Percentiles rank a stretch among this genome's conserved stretches.
phyloP scores from a whole-genome alignment of 2,797 vertebrate species.

The Epinephelus coioides region DNA sequence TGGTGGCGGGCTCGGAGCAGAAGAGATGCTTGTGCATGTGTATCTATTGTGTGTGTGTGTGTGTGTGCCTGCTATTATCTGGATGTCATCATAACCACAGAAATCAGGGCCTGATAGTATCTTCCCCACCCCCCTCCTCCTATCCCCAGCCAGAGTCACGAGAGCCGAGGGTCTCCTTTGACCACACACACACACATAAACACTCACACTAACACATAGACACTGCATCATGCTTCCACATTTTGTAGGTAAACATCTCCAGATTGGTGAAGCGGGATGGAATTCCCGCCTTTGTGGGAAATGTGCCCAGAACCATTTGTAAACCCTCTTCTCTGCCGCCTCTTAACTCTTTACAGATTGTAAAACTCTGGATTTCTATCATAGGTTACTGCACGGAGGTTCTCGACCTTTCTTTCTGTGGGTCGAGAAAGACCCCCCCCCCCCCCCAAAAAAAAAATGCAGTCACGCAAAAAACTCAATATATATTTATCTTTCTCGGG shows the following conservation, averaged over 20 bases:
- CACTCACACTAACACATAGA: conserved; percentile 58
- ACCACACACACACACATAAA: conserved; percentile 83
- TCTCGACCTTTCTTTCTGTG: conserved; percentile 49
- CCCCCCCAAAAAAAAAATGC: conserved; percentile 33
- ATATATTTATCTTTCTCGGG: conserved; percentile 36
- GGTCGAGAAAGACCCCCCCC: conserved; percentile 33
- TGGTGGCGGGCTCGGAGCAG: conserved; percentile 49
- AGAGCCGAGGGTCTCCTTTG: conserved; percentile 85
- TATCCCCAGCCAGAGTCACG: conserved; percentile 83
- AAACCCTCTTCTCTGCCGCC: conserved; percentile 73
- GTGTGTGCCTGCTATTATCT: conserved; percentile 74
- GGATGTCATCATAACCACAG: conserved; percentile 87
- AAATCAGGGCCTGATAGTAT: conserved; percentile 87
- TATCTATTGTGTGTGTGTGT: conserved; percentile 31
- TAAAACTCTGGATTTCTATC: conserved; percentile 78
- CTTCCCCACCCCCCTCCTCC: conserved; percentile 80
- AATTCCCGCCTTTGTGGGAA: conserved; percentile 81
- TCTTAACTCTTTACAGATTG: conserved; percentile 83
- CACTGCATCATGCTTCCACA: conserved; percentile 71
- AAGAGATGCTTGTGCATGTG: conserved; percentile 52
- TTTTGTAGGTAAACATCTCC: conserved; percentile 87
- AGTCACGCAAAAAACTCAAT: conserved; percentile 38
- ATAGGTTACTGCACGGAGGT: conserved; percentile 67
- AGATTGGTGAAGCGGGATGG: conserved; percentile 82
- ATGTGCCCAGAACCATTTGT: conserved; percentile 83